Base-by-base conservation (phyloP, 2,888 invertebrate species). In the Glyphotaelius pellucidus region DNA sequence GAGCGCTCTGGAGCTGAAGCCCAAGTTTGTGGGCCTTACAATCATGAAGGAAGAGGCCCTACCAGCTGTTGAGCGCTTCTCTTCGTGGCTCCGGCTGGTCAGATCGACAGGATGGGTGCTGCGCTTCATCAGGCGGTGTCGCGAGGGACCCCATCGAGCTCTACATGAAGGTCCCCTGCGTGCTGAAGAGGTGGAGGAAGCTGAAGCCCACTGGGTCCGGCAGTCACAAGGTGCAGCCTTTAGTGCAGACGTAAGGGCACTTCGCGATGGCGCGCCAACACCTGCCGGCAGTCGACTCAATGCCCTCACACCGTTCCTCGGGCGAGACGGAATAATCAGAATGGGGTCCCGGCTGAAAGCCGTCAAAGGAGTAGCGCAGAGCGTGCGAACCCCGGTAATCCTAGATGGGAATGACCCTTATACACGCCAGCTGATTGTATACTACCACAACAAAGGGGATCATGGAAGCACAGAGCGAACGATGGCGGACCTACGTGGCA, bases 381-480 rank as follows among this genome's bases (percentile, higher is more conserved):
- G 30, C 0, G 7, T n/a, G 4, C 7, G 31, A 30, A 42, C 81
- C 12, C 81, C 89, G 0, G 5, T 35, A 1, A 90, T 90, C 0
- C 14, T 90, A 15, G 84, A 90, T 31, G 84, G 90, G 4, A 31
- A 32, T 4, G 42, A 89, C 80, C n/a, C 80, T 3, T 89, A 89
- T 14, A 47, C 89, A 3, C 30, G 80, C 4, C 42, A 81, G 0
- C 11, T 89, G 81, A 31, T 89, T 2, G 2, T 15, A 14, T 42
- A 90, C 32, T n/a, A 67, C 25, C 83, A 83, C n/a, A 2, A 83
- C 1, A 32, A 31, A 9, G 32, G 19, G 11, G 31, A 31, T 15
- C 83, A 83, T 9, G 19, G 35, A 3, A 83, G 83, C 19, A 35
- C 83, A 0, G 35, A 83, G 4, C 14, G 35, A 15, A 83, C 83